Conservation (phyloP, 1,140 invertebrate species). For the Megalonaias nervosa region DNA sequence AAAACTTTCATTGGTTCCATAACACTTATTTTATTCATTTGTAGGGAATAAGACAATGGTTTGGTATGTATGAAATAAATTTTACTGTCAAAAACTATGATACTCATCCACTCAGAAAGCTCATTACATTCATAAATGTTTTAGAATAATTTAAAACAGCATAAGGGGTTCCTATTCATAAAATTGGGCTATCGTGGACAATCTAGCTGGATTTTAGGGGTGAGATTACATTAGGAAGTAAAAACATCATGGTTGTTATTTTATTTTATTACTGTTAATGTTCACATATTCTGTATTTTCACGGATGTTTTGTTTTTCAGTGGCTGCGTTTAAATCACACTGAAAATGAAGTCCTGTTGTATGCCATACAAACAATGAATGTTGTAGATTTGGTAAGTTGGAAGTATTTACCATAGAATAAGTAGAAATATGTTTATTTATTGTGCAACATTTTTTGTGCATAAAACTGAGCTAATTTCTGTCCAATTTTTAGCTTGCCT, state of each 20-base stretch:
- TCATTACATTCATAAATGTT: no score
- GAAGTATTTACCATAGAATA: background rate
- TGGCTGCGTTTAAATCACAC: slow-evolving; percentile 72
- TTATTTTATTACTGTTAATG: background rate
- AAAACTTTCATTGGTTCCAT: no score
- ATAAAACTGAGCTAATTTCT: background rate
- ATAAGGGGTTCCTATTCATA: no score
- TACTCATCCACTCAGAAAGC: no score
- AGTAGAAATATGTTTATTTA: background rate
- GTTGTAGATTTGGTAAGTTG: slow-evolving; percentile 93
- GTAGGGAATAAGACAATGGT: no score
- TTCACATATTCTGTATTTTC: no score
- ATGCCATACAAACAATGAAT: slow-evolving; percentile 96
- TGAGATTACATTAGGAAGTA: no score
- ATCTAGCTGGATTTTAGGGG: background rate
- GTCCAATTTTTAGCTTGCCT: background rate
- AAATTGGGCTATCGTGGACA: background rate
- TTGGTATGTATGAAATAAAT: no score
- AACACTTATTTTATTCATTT: no score
- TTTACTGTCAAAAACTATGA: no score
- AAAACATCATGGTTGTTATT: background rate
- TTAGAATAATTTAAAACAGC: no score
- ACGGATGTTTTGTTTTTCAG: slow-evolving; percentile 32
- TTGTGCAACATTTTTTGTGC: background rate
- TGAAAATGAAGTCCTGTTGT: slow-evolving; percentile 90